phyloP scores from a whole-genome alignment of 2,113 vertebrate species.

The Galemys pyrenaicus region DNA sequence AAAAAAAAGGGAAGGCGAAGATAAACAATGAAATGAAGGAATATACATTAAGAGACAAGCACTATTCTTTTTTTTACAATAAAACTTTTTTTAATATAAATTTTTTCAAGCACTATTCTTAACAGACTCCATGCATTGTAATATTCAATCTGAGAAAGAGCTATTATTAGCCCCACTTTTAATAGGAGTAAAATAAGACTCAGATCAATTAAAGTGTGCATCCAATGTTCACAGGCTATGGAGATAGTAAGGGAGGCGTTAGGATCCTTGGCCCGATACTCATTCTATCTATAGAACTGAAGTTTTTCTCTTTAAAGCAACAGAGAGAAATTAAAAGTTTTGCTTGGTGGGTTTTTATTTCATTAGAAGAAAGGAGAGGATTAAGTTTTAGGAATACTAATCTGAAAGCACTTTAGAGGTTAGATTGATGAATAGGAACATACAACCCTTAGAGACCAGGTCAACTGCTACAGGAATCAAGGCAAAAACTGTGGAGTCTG shows the following conservation, averaged over 20 bases:
- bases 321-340: background rate
- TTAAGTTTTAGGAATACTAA: background rate
- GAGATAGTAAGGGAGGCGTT: background rate
- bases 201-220: background rate
- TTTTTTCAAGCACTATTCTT: background rate
- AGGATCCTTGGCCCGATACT: background rate
- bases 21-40: background rate
- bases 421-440: background rate
- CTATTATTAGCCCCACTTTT: conserved; percentile 24
- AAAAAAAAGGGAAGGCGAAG: background rate
- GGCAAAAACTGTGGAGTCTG: background rate
- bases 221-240: background rate
- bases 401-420: background rate
- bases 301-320: conserved; percentile 5
- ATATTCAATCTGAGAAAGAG: background rate
- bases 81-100: no score
- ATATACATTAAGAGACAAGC: background rate
- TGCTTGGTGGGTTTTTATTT: background rate
- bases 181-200: background rate
- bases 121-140: background rate
- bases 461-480: background rate
- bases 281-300: background rate
- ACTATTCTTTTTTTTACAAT: no score
- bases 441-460: background rate
- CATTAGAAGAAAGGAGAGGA: background rate